Conservation (phyloP, 30 jellyfish, hydroid and myxozoan genomes). For the Chironex yamaguchii region DNA sequence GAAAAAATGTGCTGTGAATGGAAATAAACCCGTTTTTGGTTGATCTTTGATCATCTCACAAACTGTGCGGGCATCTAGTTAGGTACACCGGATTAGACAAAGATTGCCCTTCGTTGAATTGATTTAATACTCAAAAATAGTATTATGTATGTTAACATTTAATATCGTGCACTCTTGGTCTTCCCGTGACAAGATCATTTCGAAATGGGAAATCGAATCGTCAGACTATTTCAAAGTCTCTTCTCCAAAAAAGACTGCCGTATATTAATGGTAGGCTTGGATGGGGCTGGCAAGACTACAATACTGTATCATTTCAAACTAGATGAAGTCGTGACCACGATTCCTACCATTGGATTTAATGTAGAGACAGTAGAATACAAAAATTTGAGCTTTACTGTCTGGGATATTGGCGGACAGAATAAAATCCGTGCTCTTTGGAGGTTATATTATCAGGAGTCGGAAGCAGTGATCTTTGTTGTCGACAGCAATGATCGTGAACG, state of each 20-base stretch:
- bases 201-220: constrained; percentile 77
- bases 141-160: no score
- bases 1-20: no score
- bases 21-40: no score
- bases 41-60: no score
- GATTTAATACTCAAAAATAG: no score
- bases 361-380: constrained; percentile 90
- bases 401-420: constrained; percentile 99
- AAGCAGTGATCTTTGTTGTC: constrained; percentile 86
- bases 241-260: constrained; percentile 90
- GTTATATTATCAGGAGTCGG: constrained; percentile 89
- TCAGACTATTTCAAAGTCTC: constrained; percentile 50
- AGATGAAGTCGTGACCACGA: constrained; percentile 87
- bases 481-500: constrained; percentile 91
- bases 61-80: no score
- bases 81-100: no score
- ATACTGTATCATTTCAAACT: constrained; percentile 86
- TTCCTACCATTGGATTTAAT: constrained; percentile 94
- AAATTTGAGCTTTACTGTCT: constrained; percentile 80
- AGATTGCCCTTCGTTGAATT: no score
- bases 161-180: no score
- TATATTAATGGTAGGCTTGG: constrained; percentile 93
- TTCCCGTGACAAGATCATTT: no score
- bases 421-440: constrained; percentile 93
- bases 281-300: constrained; percentile 94